Percentiles rank a stretch among this genome's conserved stretches.
These are phyloP conservation scores for Rhabdornis inornatus DNA, from an alignment of 2,113 vertebrate species.

Conservation along the genomic window DNA sequence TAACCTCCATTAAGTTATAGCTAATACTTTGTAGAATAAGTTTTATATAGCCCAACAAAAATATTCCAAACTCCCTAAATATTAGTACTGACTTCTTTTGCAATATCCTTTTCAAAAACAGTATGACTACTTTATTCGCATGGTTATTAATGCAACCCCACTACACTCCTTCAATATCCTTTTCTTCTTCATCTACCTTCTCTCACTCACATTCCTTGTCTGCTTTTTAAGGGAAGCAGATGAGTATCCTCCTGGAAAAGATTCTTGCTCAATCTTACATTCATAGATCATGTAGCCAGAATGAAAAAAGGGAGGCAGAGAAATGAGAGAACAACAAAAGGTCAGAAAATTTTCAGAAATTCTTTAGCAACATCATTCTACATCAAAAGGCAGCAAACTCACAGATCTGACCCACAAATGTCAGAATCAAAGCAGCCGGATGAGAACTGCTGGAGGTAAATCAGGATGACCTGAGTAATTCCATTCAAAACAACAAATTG, in stretches of 20 bases:
- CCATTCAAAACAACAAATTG: neutral
- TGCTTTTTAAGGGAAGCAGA: neutral
- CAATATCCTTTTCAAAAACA: neutral
- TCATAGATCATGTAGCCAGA: neutral
- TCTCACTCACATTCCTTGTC: neutral
- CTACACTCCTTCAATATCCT: neutral
- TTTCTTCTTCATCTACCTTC: neutral
- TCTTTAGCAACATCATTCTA: neutral
- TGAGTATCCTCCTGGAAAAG: neutral
- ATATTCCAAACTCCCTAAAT: neutral
- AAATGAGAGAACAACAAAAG: neutral
- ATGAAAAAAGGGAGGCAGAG: neutral
- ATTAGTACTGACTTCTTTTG: neutral
- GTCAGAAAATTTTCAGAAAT: neutral
- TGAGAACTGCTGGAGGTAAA: slow-evolving; percentile 27
- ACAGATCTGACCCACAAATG: neutral
- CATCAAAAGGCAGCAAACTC: neutral
- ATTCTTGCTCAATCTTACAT: neutral
- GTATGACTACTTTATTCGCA: neutral
- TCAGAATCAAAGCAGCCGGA: neutral
- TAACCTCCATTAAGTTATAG: neutral
- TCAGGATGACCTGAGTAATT: neutral
- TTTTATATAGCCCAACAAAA: neutral
- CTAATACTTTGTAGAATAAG: neutral
- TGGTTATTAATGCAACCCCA: neutral